Percentiles rank a stretch among this genome's conserved stretches.
Evolutionary conservation across 2,113 vertebrate species (phyloP).

Genomic region (Cottus gobio): DNA sequence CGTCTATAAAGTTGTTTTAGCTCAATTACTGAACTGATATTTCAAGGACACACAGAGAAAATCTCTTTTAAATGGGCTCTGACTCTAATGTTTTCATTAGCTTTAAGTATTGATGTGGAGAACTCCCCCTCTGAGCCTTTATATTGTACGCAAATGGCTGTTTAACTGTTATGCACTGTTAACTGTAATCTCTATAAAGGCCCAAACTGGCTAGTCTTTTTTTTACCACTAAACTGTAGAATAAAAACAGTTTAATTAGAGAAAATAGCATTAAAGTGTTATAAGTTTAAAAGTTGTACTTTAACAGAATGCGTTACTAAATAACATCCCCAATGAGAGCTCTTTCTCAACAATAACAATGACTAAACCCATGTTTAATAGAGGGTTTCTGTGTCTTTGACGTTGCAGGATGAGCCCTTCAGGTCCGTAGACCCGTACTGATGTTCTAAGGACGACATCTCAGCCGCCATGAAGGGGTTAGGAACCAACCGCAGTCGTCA

Average conservation of each 20-base stretch:
- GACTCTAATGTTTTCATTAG: constrained; percentile 47
- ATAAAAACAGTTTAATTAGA: background rate
- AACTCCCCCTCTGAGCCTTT: constrained; percentile 19
- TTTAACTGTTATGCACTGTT: constrained; percentile 37
- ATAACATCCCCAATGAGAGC: background rate
- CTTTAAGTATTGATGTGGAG: constrained; percentile 38
- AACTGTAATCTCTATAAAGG: constrained; percentile 25
- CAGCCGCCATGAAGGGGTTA: constrained; percentile 95
- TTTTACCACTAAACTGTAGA: background rate
- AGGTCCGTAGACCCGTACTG: constrained; percentile 55
- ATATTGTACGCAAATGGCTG: constrained; percentile 32
- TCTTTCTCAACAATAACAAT: background rate
- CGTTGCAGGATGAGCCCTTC: constrained; percentile 61
- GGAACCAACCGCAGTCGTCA: constrained; percentile 94
- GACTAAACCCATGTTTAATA: background rate
- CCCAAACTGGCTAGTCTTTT: constrained; percentile 1
- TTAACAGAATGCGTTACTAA: background rate
- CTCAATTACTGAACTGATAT: constrained; percentile 20
- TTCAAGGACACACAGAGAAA: constrained; percentile 25
- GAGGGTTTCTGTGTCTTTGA: constrained; percentile 6
- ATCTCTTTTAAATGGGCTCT: constrained; percentile 32
- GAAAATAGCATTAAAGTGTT: background rate
- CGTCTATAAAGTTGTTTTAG: background rate
- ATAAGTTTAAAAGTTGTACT: background rate
- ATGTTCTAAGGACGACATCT: constrained; percentile 67